Evolutionary conservation across 2,888 invertebrate genomes (phyloP).

Genomic region (Drosophila eohydei): DNA sequence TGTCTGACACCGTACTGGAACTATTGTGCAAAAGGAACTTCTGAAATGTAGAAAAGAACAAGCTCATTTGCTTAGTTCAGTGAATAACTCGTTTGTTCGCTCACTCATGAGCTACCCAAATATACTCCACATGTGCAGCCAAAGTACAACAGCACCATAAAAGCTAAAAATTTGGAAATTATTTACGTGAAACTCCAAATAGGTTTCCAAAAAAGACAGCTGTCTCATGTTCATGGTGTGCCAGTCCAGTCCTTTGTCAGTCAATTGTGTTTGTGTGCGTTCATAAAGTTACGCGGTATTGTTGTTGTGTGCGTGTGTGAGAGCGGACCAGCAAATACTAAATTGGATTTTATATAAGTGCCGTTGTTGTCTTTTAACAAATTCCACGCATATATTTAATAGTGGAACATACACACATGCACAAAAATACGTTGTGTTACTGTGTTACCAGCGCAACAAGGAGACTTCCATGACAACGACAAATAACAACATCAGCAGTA

Average conservation of each 20-base stretch:
- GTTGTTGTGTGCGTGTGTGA: slow-evolving; percentile 35
- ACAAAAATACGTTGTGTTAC: slow-evolving; percentile 16
- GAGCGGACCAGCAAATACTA: slow-evolving; percentile 42
- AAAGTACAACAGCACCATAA: slow-evolving; percentile 50
- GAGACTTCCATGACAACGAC: slow-evolving; percentile 70
- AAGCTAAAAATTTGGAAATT: slow-evolving; percentile 50
- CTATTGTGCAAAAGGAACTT: slow-evolving; percentile 1
- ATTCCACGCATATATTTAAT: slow-evolving; percentile 42
- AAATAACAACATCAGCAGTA: slow-evolving; percentile 29
- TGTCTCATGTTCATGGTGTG: slow-evolving; percentile 19
- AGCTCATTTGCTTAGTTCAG: slow-evolving; percentile 21
- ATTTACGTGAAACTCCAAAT: slow-evolving; percentile 41
- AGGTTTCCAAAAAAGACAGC: slow-evolving; percentile 11
- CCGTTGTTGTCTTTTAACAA: slow-evolving; percentile 59
- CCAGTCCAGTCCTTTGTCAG: slow-evolving; percentile 23
- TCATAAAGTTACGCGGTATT: slow-evolving; percentile 44
- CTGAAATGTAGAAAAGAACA: slow-evolving; percentile 29
- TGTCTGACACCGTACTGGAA: background rate
- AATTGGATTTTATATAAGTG: slow-evolving; percentile 71
- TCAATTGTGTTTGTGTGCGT: slow-evolving; percentile 36
- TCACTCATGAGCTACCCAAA: slow-evolving; percentile 35
- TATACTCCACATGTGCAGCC: slow-evolving; percentile 61
- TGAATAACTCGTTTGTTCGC: slow-evolving; percentile 39
- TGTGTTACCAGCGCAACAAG: slow-evolving; percentile 45
- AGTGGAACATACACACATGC: slow-evolving; percentile 14